Evolutionary conservation across 2,113 vertebrate species (phyloP).

Genomic region (Ardeotis arabs): DNA sequence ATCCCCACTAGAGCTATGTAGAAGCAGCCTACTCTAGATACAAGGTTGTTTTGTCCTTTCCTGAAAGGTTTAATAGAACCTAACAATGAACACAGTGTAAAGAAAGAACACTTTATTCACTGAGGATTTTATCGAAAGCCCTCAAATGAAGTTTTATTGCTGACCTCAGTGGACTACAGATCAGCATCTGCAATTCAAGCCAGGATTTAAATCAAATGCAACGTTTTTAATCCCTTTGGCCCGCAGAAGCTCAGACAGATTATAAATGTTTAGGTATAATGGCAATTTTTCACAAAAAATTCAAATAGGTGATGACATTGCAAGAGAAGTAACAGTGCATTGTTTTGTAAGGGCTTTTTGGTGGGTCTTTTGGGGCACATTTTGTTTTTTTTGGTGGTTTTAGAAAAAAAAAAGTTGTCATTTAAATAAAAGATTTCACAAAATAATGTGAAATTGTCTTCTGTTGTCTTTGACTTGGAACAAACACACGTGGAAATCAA

Average conservation of each 20-base stretch:
- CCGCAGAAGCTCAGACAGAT: background rate
- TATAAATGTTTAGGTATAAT: background rate
- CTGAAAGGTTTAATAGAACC: background rate
- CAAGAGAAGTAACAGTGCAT: background rate
- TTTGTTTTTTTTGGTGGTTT: background rate
- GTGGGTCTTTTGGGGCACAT: no score
- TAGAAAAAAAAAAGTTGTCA: background rate
- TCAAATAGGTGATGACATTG: background rate
- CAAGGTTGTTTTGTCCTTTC: background rate
- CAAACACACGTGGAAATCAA: rapidly evolving
- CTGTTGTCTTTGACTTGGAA: background rate
- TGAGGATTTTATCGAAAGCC: background rate
- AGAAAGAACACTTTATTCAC: background rate
- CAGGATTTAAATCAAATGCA: background rate
- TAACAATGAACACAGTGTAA: background rate
- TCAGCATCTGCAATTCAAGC: background rate
- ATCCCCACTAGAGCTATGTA: background rate
- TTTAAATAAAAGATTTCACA: background rate
- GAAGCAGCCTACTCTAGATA: background rate
- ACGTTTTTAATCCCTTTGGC: background rate
- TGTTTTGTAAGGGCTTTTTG: background rate
- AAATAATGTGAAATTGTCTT: background rate
- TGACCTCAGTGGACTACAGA: background rate
- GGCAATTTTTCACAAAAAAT: background rate
- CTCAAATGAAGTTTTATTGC: background rate